phyloP scores from a whole-genome alignment of 2,888 invertebrate genomes.

The Aporophyla lueneburgensis region DNA sequence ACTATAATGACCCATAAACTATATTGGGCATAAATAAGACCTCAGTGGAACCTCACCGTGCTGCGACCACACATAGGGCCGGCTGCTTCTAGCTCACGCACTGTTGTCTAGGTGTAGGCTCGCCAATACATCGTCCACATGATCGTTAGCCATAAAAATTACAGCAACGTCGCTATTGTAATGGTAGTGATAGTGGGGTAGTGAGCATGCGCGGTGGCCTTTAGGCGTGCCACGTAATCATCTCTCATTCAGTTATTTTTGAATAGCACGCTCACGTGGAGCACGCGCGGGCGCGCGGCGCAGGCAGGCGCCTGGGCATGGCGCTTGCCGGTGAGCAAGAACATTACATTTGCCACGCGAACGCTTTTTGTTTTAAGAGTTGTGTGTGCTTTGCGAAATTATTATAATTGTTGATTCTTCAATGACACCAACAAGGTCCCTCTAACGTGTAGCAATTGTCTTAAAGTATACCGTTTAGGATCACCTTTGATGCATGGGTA shows the following conservation, averaged over 20 bases:
- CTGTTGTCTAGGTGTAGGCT: not conserved
- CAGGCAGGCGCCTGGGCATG: not conserved
- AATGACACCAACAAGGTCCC: slow-evolving; percentile 60
- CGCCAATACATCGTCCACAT: slow-evolving; percentile 12
- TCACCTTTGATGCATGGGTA: slow-evolving; percentile 33
- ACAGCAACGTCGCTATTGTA: slow-evolving; percentile 18
- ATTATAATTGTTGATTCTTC: slow-evolving; percentile 49
- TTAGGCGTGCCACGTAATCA: slow-evolving; percentile 36
- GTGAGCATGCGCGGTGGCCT: slow-evolving; percentile 26
- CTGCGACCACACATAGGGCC: slow-evolving; percentile 13
- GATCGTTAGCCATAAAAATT: slow-evolving; percentile 26
- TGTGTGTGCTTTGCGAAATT: slow-evolving; percentile 61
- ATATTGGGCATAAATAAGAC: slow-evolving; percentile 44
- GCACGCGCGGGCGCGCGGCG: too few relatives aligned
- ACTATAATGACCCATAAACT: slow-evolving; percentile 46
- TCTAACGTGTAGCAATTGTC: slow-evolving; percentile 30
- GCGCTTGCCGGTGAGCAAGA: slow-evolving; percentile 16
- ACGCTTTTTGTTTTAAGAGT: slow-evolving; percentile 44
- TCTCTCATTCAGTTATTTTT: slow-evolving; percentile 46
- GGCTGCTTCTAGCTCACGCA: not conserved
- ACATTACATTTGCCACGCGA: slow-evolving; percentile 58
- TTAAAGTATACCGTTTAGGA: slow-evolving; percentile 35
- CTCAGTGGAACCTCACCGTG: slow-evolving; percentile 9
- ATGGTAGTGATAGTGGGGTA: slow-evolving; percentile 6
- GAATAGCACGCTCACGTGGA: slow-evolving; percentile 9